Base-by-base conservation (phyloP, 2,888 invertebrate species). In the Thalpophila matura region DNA sequence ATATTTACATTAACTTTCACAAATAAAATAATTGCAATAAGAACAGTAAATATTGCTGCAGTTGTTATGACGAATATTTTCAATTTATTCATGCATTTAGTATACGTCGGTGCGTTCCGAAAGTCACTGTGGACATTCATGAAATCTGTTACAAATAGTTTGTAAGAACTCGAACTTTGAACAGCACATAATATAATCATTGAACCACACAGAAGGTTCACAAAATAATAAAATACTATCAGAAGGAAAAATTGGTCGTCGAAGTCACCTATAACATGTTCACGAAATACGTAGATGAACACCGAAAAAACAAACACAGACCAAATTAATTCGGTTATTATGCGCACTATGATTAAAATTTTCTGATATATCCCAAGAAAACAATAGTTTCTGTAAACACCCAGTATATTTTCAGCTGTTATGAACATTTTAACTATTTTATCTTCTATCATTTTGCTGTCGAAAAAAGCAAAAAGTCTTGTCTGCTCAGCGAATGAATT, bases 371-470 rank as follows among this genome's bases (percentile, higher is more conserved):
- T 54, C 4, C 6, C 33, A 14, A 45, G 4, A 18, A n/a, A 29
- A 38, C 16, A 20, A 3, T 33, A 38, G 37, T 42, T 66, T 53
- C 58, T 46, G 20, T 50, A 51, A 20, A 57, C 18, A 22, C 58
- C 49, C 46, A 58, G 20, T 20, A 66, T 24, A 27, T 55, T 65
- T 45, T 62, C 63, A 3, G 37, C 18, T 38, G 16, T 42, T 16
- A 31, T n/a, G n/a, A 67, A 33, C 18, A 37, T 12, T 14, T 35
- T 37, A 10, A 56, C 7, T 14, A 59, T 16, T 4, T 35, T 1
- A 4, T 54, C 9, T 18, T 18, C 10, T 10, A 24, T 14, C 46
- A 29, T 47, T 42, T 14, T 43, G 0, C 5, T 3, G 9, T 9
- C 22, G 0, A 14, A 6, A 4, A 26, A 10, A 2, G 12, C 20